Evolutionary conservation across 2,797 vertebrate genomes (phyloP).

Genomic region (Heteromormyrus szaboi): DNA sequence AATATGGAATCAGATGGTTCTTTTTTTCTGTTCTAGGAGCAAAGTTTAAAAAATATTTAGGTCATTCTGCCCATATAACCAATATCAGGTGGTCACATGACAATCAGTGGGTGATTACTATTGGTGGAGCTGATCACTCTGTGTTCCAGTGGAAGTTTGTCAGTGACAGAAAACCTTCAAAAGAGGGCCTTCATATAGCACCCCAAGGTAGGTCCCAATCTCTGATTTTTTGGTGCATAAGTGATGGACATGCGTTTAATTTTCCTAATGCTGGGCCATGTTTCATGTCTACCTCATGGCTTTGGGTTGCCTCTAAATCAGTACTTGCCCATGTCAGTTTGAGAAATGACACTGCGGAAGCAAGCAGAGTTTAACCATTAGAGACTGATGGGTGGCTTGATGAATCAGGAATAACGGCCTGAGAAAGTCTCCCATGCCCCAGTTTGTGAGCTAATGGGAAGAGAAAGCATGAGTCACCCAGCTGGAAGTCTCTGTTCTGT

Average conservation of each 20-base stretch:
- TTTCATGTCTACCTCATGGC: conserved; percentile 42
- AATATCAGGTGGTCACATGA: conserved; percentile 96
- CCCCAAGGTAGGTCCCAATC: conserved; percentile 73
- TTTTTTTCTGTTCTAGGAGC: conserved; percentile 71
- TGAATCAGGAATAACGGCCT: conserved; percentile 37
- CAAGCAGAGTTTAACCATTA: conserved; percentile 7
- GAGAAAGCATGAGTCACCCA: background rate
- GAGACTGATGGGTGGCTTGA: conserved; percentile 31
- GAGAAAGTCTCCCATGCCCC: conserved; percentile 6
- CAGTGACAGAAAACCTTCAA: conserved; percentile 80
- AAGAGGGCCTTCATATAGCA: conserved; percentile 87
- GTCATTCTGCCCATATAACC: conserved; percentile 95
- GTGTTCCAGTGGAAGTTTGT: conserved; percentile 99
- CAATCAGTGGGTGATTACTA: conserved; percentile 96
- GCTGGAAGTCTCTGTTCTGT: background rate
- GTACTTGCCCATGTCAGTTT: background rate
- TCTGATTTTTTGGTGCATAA: background rate
- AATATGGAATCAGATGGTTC: background rate
- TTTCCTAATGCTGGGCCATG: conserved; percentile 59
- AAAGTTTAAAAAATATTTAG: conserved; percentile 96
- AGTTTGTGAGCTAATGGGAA: conserved; percentile 15
- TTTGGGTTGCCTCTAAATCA: conserved; percentile 41
- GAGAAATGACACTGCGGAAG: background rate
- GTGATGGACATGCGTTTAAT: conserved; percentile 57
- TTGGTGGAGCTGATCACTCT: conserved; percentile 95